Evolutionary conservation across 2,888 invertebrate species (phyloP), one percentile per base, ranked within the genome.

Genomic region (Tenodera sinensis): DNA sequence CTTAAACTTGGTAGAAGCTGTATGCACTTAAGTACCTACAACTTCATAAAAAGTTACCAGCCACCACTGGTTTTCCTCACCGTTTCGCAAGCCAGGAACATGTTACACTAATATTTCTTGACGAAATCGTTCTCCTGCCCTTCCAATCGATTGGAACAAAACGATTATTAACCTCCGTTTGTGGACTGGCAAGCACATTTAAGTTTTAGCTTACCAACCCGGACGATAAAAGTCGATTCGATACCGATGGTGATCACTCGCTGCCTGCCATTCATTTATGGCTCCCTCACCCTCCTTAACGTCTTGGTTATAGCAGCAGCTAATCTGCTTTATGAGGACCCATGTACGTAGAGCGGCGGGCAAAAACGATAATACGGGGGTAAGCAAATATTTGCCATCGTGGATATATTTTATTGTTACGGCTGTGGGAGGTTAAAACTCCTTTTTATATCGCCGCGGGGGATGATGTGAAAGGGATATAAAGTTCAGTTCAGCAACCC

Each of bases 371-470:
- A 84, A 84, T 84, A 34, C 34, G 20, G 20, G 84, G 15, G 42
- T 84, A 84, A 84, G 42, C 84, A 84, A 84, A 84, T 84, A 84
- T 84, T 84, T 84, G 84, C 84, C 42, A 84, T 34, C 54, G 54
- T 71, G 54, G 54, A 71, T 42, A 34, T 84, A 84, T 84, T 84
- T 84, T 84, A 84, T 84, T 84, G 42, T 34, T 84, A 84, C 42
- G 84, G 30, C 34, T 20, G 54, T 71, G 54, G 54, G 54, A 30
- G 84, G 25, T 84, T 84, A 34, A 84, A 34, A 28, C 30, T 84
- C 84, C 54, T 84, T 84, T 84, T 84, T 84, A 84, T 84, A 84
- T n/a, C 27, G 84, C 34, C 28, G 25, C 42, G 84, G 42, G 54
- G 54, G 84, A 25, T 84, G 30, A 34, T 42, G 54, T 42, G 84